Percentiles rank a stretch among this genome's conserved stretches.
Evolutionary conservation across 2,888 invertebrate species (phyloP).

Genomic region (Lochmaea crataegi): DNA sequence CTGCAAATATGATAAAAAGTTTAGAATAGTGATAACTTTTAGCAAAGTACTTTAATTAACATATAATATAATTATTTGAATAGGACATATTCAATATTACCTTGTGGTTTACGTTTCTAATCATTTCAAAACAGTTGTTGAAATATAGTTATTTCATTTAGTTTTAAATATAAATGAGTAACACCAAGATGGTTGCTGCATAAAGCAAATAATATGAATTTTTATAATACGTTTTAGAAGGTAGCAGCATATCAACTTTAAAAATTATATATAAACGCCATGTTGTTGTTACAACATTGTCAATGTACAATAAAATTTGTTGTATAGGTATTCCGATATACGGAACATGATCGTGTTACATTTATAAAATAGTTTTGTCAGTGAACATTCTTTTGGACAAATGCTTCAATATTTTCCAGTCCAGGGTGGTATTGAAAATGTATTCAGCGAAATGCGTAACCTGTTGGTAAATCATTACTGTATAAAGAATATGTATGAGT

Average conservation of each 20-base stretch:
- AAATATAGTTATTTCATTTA: background rate
- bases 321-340: background rate
- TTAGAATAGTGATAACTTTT: background rate
- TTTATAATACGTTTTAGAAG: background rate
- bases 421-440: conserved; percentile 11
- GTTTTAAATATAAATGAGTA: background rate
- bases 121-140: background rate
- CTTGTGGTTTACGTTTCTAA: background rate
- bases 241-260: background rate
- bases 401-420: background rate
- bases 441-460: background rate
- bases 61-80: background rate
- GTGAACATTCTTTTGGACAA: background rate
- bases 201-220: background rate
- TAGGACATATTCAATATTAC: conserved; percentile 8
- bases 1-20: background rate
- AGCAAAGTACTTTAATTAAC: background rate
- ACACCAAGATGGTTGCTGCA: background rate
- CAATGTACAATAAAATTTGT: background rate
- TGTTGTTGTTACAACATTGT: background rate
- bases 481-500: conserved; percentile 15
- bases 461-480: conserved; percentile 5
- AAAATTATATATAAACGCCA: background rate
- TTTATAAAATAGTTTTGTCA: background rate
- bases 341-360: conserved; percentile 5